Evolutionary conservation across 2,113 vertebrate genomes (phyloP).

Genomic region (Anarhynchus alexandrinus): DNA sequence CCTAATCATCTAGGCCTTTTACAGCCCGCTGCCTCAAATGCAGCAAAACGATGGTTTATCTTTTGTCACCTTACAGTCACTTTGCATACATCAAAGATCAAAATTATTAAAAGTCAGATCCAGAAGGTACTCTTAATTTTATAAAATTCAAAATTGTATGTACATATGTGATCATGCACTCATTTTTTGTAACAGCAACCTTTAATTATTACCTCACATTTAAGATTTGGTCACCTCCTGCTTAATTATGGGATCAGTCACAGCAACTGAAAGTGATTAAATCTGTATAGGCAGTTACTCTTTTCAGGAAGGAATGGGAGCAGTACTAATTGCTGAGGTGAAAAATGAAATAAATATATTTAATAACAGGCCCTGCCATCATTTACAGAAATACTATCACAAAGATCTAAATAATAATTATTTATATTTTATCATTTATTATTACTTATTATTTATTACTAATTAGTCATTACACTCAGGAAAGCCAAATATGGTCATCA

Average conservation of each 20-base stretch:
- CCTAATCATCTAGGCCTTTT: not conserved
- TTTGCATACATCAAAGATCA: not conserved
- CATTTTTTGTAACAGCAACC: not conserved
- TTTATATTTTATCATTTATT: not conserved
- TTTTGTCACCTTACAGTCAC: not conserved
- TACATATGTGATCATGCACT: not conserved
- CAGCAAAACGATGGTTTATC: not conserved
- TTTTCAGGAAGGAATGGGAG: not conserved
- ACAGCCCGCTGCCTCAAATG: not conserved
- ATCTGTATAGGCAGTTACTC: not conserved
- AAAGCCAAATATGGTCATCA: not conserved
- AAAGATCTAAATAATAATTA: not conserved
- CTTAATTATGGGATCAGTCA: slow-evolving; percentile 37
- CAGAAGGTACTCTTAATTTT: not conserved
- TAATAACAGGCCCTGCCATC: not conserved
- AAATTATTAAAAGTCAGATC: not conserved
- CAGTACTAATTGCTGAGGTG: not conserved
- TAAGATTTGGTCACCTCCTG: slow-evolving; percentile 12
- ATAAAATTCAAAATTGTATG: not conserved
- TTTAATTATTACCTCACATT: slow-evolving; percentile 32
- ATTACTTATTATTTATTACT: not conserved
- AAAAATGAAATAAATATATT: not conserved
- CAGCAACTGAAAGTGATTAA: not conserved
- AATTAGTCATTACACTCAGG: not conserved
- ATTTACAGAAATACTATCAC: not conserved